phyloP scores from a whole-genome alignment of 2,113 vertebrate genomes.

The Mustelus asterias region DNA sequence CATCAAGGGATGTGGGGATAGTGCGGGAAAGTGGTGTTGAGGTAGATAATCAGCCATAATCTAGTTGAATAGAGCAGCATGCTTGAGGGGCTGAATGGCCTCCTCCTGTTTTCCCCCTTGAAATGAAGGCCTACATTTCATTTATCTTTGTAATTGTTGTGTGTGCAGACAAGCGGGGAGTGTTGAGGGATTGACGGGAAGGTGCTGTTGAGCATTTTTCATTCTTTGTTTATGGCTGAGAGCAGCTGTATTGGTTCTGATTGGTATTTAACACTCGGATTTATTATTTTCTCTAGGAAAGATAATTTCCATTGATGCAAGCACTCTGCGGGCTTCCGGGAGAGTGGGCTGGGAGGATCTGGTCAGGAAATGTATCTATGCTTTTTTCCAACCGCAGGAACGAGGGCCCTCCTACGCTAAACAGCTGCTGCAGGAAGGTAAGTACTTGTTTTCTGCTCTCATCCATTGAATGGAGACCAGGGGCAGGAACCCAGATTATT shows the following conservation, averaged over 20 bases:
- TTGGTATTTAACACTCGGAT: neutral
- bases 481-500: too few relatives aligned
- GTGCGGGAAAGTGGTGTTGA: too few relatives aligned
- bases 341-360: slow-evolving; percentile 92
- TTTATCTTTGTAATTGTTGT: neutral
- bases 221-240: neutral
- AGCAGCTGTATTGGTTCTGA: neutral
- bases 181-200: neutral
- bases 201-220: neutral
- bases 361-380: slow-evolving; percentile 93
- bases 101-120: neutral
- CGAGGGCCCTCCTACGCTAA: slow-evolving; percentile 87
- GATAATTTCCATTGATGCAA: slow-evolving; percentile 97
- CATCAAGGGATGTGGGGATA: too few relatives aligned
- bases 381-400: slow-evolving; percentile 94
- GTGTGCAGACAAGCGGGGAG: too few relatives aligned
- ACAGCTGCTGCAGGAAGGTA: slow-evolving; percentile 92
- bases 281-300: slow-evolving; percentile 65
- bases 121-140: neutral
- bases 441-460: slow-evolving; percentile 29
- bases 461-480: too few relatives aligned
- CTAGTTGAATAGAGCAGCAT: too few relatives aligned
- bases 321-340: slow-evolving; percentile 79
- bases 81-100: too few relatives aligned
- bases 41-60: too few relatives aligned